Evolutionary conservation across 2,888 invertebrate species (phyloP).

Genomic region (Caenorhabditis japonica): DNA sequence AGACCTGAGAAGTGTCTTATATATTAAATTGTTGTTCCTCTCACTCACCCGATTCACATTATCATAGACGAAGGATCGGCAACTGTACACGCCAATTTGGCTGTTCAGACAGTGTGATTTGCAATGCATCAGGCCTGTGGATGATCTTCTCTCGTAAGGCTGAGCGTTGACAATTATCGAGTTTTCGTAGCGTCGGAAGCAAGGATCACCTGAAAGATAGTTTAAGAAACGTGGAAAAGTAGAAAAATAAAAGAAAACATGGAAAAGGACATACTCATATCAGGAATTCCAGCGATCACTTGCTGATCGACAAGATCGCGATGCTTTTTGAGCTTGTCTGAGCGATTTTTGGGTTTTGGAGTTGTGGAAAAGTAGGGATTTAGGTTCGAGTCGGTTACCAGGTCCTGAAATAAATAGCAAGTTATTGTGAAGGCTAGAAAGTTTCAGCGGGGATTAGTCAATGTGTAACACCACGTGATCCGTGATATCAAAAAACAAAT

Average conservation of each 20-base stretch:
- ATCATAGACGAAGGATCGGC: slow-evolving; percentile 77
- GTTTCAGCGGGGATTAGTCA: not conserved
- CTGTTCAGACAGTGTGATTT: slow-evolving; percentile 74
- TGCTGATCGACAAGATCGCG: slow-evolving; percentile 44
- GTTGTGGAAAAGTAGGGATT: slow-evolving; percentile 25
- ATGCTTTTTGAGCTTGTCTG: slow-evolving; percentile 14
- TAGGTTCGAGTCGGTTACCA: slow-evolving; percentile 21
- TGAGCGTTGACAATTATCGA: slow-evolving; percentile 76
- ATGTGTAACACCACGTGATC: too few species aligned
- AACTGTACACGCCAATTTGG: slow-evolving; percentile 74
- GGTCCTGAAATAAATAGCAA: slow-evolving; percentile 18
- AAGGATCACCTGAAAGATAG: slow-evolving; percentile 73
- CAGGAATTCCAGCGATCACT: slow-evolving; percentile 72
- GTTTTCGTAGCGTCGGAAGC: slow-evolving; percentile 76
- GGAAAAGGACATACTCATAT: slow-evolving; percentile 63
- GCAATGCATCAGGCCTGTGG: slow-evolving; percentile 69
- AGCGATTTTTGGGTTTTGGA: slow-evolving; percentile 18
- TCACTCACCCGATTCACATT: slow-evolving; percentile 74
- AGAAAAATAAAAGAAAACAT: not conserved
- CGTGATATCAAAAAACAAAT: too few species aligned
- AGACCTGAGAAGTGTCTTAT: slow-evolving; percentile 59
- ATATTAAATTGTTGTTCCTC: too few species aligned
- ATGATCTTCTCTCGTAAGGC: slow-evolving; percentile 75
- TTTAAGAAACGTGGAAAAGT: slow-evolving; percentile 11
- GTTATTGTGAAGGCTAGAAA: not conserved